phyloP scores from a whole-genome alignment of 2,888 invertebrate species.

The Andrena chrysosceles region DNA sequence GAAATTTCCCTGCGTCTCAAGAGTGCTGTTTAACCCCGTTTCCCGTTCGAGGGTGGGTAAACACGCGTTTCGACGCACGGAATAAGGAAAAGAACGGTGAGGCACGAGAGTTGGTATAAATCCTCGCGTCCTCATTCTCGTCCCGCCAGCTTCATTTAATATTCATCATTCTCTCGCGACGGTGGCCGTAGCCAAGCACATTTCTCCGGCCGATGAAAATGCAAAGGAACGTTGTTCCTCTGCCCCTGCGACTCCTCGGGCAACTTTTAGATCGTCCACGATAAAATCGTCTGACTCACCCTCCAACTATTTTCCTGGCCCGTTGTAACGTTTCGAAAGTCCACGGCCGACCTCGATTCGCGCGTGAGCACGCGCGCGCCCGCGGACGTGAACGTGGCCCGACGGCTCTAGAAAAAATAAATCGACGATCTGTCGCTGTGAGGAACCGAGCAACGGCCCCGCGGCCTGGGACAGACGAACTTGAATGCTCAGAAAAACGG shows the following conservation, averaged over 20 bases:
- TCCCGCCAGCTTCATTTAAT: conserved; percentile 40
- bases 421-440: background rate
- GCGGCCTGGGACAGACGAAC: background rate
- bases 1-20: background rate
- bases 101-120: conserved; percentile 30
- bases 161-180: conserved; percentile 33
- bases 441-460: background rate
- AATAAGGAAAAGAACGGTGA: background rate
- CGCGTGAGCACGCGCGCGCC: background rate
- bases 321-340: conserved; percentile 49
- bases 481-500: background rate
- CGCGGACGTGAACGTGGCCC: background rate
- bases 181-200: background rate
- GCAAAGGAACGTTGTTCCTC: conserved; percentile 22
- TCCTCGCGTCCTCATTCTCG: conserved; percentile 16
- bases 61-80: background rate
- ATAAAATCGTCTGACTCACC: conserved; percentile 62
- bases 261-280: conserved; percentile 54
- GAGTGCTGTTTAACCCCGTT: conserved; percentile 5
- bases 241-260: background rate
- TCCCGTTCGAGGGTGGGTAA: background rate
- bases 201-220: conserved; percentile 39
- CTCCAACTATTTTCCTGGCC: conserved; percentile 53
- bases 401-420: conserved; percentile 15
- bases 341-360: conserved; percentile 55